These are phyloP conservation scores for Ondatra zibethicus DNA, from an alignment of 2,113 vertebrate genomes.

Conservation along the genomic window DNA sequence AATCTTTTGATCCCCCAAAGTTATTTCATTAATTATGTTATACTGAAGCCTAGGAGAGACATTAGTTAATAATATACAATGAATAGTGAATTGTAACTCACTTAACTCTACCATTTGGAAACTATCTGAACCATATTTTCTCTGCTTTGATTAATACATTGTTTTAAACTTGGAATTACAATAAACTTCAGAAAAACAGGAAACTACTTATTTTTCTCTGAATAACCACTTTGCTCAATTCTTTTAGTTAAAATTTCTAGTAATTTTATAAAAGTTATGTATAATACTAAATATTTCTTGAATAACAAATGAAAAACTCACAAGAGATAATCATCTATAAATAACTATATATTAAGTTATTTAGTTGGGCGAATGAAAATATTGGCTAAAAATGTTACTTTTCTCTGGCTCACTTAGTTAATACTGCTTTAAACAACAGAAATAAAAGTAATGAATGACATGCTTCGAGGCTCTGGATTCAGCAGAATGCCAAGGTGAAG, in stretches of 20 bases:
- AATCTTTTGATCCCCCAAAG: not conserved
- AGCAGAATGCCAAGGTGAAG: not conserved
- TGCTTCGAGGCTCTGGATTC: not conserved
- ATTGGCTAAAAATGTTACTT: not conserved
- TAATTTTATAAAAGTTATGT: not conserved
- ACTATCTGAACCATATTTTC: not conserved
- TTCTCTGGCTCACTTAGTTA: not conserved
- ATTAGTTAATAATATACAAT: not conserved
- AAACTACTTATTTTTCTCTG: not conserved
- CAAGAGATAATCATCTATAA: not conserved
- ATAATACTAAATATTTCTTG: not conserved
- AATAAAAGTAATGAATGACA: not conserved
- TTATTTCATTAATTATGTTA: not conserved
- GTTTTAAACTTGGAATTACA: not conserved
- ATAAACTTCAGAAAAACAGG: not conserved
- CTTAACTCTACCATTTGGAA: not conserved
- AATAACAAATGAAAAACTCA: not conserved
- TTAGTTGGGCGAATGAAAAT: not conserved
- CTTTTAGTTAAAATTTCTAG: not conserved
- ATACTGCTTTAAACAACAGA: not conserved
- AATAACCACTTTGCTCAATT: not conserved
- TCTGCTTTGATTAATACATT: constrained; percentile 19
- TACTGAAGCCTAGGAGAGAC: not conserved
- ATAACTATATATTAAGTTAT: not conserved
- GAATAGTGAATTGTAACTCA: not conserved